Conservation (phyloP, 1,140 invertebrate species). For the Drosophila triauraria region DNA sequence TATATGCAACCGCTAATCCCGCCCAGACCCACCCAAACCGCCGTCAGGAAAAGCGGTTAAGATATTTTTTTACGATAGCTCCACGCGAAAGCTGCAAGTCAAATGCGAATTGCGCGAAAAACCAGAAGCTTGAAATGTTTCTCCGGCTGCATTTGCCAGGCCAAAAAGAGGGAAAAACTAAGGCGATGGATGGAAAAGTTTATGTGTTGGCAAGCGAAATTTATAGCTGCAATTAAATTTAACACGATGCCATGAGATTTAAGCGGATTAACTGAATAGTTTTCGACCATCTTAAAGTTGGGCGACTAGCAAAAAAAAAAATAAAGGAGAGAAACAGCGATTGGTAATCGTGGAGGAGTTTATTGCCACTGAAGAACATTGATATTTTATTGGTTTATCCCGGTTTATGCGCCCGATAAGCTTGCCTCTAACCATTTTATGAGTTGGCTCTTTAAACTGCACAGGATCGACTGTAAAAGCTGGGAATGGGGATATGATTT, state of each 20-base stretch:
- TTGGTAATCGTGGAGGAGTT: constrained; percentile 10
- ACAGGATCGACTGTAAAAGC: constrained; percentile 6
- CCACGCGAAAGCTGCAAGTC: constrained; percentile 66
- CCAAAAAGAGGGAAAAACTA: constrained; percentile 2
- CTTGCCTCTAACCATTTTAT: constrained; percentile 39
- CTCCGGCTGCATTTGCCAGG: constrained; percentile 49
- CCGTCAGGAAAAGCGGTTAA: constrained; percentile 65
- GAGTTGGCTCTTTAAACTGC: constrained; percentile 22
- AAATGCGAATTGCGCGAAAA: constrained; percentile 64
- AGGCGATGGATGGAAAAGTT: constrained; percentile 66
- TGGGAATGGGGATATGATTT: constrained; percentile 5
- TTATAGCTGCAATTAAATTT: constrained; percentile 82
- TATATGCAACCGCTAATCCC: constrained; percentile 65
- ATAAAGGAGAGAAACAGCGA: not conserved
- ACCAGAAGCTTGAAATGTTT: constrained; percentile 68
- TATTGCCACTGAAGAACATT: constrained; percentile 49
- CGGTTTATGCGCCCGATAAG: constrained; percentile 58
- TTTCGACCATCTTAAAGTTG: constrained; percentile 58
- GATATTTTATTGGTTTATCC: constrained; percentile 78
- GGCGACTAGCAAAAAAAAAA: not conserved
- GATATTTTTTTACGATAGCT: constrained; percentile 73
- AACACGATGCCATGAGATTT: constrained; percentile 79
- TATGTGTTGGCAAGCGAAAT: constrained; percentile 66
- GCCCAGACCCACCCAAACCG: constrained; percentile 35
- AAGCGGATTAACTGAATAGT: constrained; percentile 80